phyloP scores from a whole-genome alignment of 2,888 invertebrate species.

The Oscheius sp. region DNA sequence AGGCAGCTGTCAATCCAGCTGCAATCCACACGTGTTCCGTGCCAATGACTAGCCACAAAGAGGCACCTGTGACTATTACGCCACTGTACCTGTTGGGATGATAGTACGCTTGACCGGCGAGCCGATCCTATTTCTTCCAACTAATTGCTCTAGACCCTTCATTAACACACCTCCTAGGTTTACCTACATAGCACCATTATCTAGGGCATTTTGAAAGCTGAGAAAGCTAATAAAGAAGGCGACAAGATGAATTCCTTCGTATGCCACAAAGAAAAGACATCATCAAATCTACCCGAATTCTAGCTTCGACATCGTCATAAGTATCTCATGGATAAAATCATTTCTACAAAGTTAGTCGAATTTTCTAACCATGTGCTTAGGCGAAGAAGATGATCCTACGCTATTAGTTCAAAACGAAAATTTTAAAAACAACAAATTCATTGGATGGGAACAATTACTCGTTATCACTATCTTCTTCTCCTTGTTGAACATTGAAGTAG shows the following conservation, averaged over 20 bases:
- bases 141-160: conserved; percentile 26
- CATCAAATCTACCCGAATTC: no score
- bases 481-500: conserved; percentile 90
- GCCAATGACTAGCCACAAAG: conserved; percentile 22
- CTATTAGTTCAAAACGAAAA: background rate
- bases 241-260: no score
- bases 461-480: conserved; percentile 76
- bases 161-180: conserved; percentile 26
- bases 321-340: no score
- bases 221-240: no score
- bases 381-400: no score
- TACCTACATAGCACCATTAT: no score
- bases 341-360: no score
- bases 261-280: no score
- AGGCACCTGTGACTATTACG: conserved; percentile 34
- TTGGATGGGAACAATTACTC: conserved; percentile 53
- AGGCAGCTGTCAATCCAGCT: conserved; percentile 28
- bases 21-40: conserved; percentile 26
- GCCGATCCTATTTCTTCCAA: conserved; percentile 6
- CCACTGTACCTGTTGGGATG: conserved; percentile 37
- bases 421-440: conserved; percentile 15
- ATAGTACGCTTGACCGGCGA: conserved; percentile 38
- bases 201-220: no score
- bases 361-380: no score
- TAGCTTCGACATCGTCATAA: no score